Base-by-base conservation (phyloP, 2,888 invertebrate species). In the Epiperipatus broadwayi region DNA sequence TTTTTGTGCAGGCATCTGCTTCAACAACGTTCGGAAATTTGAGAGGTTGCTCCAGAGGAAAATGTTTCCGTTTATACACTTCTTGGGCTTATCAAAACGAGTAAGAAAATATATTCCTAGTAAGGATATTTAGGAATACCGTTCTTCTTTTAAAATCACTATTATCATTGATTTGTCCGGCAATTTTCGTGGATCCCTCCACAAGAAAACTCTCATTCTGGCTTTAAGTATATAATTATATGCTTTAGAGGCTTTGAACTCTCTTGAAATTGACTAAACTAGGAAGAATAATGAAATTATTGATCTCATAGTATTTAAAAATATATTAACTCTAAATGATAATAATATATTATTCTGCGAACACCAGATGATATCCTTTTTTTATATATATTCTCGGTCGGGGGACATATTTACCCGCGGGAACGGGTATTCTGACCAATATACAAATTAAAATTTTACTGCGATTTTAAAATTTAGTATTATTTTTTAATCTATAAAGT, bases 221-320 rank as follows among this genome's bases (percentile, higher is more conserved):
- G 95, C 97, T 0, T 63, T 97, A 46, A 95, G 97, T n/a, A n/a
- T n/a, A 58, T 93, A 97, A 56, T 64, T 97, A 27, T 97, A 97
- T 59, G 97, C 95, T 0, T 66, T 97, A 34, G 93, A 93, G 4
- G 95, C 95, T 2, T 66, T 97, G 8, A 95, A 99, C 65, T 93
- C 97, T 65, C 78, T 79, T 50, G 97, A 95, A 95, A 63, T 64
- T 99, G 39, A 97, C 97, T 2, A 93, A 89, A 60, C 68, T 93
- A 43, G 97, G 97, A 0, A 66, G 97, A 47, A 68, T 87, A 56
- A 99, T 97, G 97, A 95, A 95, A 0, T 97, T 97, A 61, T 93
- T 97, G 93, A 97, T 64, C 95, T 95, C 0, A 87, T 91, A 85
- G 79, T 99, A 75, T 87, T 89, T 0, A 95, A 95, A 66, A 93